Base-by-base conservation (phyloP, 30 jellyfish, hydroid and myxozoan genomes). In the Hydractinia symbiolongicarpus region DNA sequence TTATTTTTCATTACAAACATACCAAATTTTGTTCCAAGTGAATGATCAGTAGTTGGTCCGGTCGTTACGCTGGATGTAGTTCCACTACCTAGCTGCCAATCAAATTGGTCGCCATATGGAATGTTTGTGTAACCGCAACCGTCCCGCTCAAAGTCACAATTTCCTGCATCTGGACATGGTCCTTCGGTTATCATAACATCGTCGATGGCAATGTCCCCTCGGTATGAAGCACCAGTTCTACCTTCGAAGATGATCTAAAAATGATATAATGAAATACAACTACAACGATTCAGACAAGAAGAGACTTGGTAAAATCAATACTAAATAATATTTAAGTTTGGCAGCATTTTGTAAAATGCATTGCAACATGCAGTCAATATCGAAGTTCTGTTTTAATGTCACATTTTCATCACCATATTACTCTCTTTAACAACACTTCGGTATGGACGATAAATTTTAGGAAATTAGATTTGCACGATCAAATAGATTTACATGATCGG, bases 121-220 rank as follows among this genome's bases (percentile, higher is more conserved):
- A 52, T 44, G 77, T 90, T 90, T 73, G 83, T 53, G 78, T 90
- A 90, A 7, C 93, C 90, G 77, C 97, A 90, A 86, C 58, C 68
- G 50, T 93, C 97, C 5, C 88, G 67, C 61, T 90, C 97, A 66
- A 90, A 90, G 55, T 82, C 88, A 82, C 97, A 90, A 66, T 69
- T 66, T 44, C 98, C 98, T 54, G 96, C 95, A 50, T 81, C 69
- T 30, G 98, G 98, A 66, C 98, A 91, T 15, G 95, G 95, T 5
- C 96, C 96, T 51, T 87, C 96, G 4, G 88, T 82, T 21, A 93
- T 76, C 68, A 82, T 80, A 4, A 93, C 94, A 66, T 93, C 98
- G 77, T 93, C 98, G 44, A 93, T 79, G 6, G 98, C 98, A 75
- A 93, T 93, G 72, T 93, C 98, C 4, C 98, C 98, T 0, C 90